Evolutionary conservation across 2,888 invertebrate genomes (phyloP).

Genomic region (Julus scanicus): DNA sequence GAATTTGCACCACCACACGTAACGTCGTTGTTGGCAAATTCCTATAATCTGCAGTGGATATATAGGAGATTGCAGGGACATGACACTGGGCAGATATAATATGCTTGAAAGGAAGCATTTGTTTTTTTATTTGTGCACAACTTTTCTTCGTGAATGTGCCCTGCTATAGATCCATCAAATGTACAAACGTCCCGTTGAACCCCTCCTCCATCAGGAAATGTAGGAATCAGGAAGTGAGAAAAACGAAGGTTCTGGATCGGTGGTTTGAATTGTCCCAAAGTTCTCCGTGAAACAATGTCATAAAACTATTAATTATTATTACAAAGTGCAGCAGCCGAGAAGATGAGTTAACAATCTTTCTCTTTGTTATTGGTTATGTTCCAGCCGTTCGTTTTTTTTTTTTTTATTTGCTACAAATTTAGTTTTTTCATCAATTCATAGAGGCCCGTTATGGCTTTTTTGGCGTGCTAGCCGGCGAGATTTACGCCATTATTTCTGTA

Average conservation of each 20-base stretch:
- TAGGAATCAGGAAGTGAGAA: background rate
- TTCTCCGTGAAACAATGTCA: background rate
- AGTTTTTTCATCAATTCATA: background rate
- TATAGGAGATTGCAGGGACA: background rate
- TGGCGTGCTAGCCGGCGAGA: background rate
- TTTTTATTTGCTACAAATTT: background rate
- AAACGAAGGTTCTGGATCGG: background rate
- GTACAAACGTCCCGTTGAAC: background rate
- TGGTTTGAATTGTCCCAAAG: constrained; percentile 1
- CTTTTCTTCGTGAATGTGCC: background rate
- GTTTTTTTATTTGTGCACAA: background rate
- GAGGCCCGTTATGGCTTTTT: background rate
- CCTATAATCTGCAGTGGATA: background rate
- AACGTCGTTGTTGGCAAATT: background rate
- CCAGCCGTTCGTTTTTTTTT: background rate
- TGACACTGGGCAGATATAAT: background rate
- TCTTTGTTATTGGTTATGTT: background rate
- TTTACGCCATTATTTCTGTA: background rate
- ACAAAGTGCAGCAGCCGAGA: constrained; percentile 1
- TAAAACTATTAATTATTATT: background rate
- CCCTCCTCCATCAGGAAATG: background rate
- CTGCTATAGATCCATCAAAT: constrained; percentile 20
- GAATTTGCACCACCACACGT: background rate
- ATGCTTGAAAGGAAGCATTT: background rate
- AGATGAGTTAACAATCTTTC: background rate